Evolutionary conservation across 2,888 invertebrate species (phyloP).

Genomic region (Allygus modestus): DNA sequence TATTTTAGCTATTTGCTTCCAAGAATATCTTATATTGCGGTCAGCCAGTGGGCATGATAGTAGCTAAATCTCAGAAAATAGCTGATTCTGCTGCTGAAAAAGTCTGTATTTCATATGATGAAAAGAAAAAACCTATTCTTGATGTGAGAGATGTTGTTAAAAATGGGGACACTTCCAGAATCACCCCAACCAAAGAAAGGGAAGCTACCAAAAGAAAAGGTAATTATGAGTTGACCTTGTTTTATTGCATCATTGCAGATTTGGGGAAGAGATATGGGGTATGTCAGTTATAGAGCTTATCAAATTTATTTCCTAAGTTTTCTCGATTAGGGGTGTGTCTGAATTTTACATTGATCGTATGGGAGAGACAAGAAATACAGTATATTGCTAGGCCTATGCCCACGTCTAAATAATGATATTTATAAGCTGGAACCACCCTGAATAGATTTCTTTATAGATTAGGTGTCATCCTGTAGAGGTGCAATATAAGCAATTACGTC

Average conservation of each 20-base stretch:
- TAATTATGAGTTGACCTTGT: neutral
- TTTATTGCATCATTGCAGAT: neutral
- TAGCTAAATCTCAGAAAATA: conserved; percentile 80
- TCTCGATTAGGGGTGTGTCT: too few relatives aligned
- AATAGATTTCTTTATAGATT: too few relatives aligned
- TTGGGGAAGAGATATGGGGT: too few relatives aligned
- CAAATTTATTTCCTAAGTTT: too few relatives aligned
- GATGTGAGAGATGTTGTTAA: conserved; percentile 67
- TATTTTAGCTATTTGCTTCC: conserved; percentile 68
- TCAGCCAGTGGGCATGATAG: conserved; percentile 86
- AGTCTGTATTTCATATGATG: conserved; percentile 78
- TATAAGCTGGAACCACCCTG: too few relatives aligned
- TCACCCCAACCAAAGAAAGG: conserved; percentile 49
- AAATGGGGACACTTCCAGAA: conserved; percentile 66
- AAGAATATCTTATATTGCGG: conserved; percentile 79
- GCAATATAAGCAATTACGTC: too few relatives aligned
- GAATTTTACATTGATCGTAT: too few relatives aligned
- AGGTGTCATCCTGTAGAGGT: too few relatives aligned
- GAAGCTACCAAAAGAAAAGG: neutral
- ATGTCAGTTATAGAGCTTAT: too few relatives aligned
- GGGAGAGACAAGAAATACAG: too few relatives aligned
- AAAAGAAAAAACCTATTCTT: conserved; percentile 71
- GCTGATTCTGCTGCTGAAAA: conserved; percentile 80
- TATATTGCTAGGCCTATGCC: too few relatives aligned
- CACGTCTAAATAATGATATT: too few relatives aligned